Evolutionary conservation across 2,113 vertebrate species (phyloP).

Genomic region (Epinephelus lanceolatus): DNA sequence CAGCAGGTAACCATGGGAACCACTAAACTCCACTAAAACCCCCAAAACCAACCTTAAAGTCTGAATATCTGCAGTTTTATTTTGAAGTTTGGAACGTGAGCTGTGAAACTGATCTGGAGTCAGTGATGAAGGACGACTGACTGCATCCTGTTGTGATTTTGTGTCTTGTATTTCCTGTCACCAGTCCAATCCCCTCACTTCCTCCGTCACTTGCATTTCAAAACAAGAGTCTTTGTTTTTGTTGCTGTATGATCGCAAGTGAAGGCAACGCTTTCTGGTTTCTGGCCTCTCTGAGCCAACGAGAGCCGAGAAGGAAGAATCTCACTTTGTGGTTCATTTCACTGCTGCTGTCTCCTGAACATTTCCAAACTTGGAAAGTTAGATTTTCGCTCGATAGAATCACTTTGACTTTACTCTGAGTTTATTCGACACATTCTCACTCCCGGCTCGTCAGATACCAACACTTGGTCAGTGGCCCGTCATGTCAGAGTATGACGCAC

Average conservation of each 20-base stretch:
- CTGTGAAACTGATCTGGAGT: constrained; percentile 47
- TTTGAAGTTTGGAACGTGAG: neutral
- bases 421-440: no score
- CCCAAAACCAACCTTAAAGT: neutral
- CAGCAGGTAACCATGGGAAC: neutral
- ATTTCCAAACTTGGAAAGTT: neutral
- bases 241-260: constrained; percentile 79
- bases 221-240: constrained; percentile 38
- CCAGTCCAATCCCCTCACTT: constrained; percentile 1
- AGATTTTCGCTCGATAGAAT: no score
- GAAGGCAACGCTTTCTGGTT: constrained; percentile 71
- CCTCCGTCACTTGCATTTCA: constrained; percentile 21
- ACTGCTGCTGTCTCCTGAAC: neutral
- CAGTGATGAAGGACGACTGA: neutral
- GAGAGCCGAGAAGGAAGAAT: constrained; percentile 5
- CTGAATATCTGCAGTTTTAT: neutral
- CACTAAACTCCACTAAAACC: neutral
- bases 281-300: neutral
- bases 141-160: neutral
- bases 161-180: constrained; percentile 36
- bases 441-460: no score
- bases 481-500: no score
- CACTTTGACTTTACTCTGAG: no score
- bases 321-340: neutral
- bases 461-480: no score